Evolutionary conservation across 2,888 invertebrate genomes (phyloP), one percentile per base, ranked within the genome.

Genomic region (Epirrita christyi): DNA sequence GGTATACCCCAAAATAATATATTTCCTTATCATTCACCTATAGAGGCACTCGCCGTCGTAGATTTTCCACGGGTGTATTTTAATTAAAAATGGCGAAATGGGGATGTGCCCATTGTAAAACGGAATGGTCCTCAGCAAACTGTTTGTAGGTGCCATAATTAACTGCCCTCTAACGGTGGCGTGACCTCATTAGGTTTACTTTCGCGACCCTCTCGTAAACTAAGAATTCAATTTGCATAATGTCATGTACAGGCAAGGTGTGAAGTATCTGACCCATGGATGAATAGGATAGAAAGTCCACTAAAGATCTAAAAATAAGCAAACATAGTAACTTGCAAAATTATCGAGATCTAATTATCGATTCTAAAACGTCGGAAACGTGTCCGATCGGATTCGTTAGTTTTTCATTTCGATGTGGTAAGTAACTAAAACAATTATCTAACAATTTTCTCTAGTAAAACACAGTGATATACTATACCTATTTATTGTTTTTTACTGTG

Each of bases 221-320:
- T 70, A 66, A 71, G 72, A 78, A 77, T 81, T 80, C 73, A 80
- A 83, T 86, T 85, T 83, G 71, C 83, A 82, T 84, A 81, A 81
- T 78, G 77, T 74, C 67, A 48, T 21, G 63, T 61, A 65, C 64
- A 66, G 66, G 64, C 66, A 66, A 71, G 68, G 70, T 70, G 71
- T 74, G 70, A 68, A 73, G 63, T 68, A 28, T 53, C 45, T 58
- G 40, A 55, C 36, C 51, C 40, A 21, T 40, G 8, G 10, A 29
- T 36, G 3, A 9, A 4, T 21, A 21, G 21, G 21, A 21, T 3
- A 21, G 21, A 21, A 21, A 21, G n/a, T n/a, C n/a, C n/a, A n/a
- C n/a, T n/a, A 21, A 21, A 21, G 21, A 21, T 21, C 21, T 4
- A 21, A 21, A 21, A n/a, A n/a, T n/a, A n/a, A 4, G 21, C 21